phyloP scores from a whole-genome alignment of 2,888 invertebrate species.

The Phaedon cochleariae region DNA sequence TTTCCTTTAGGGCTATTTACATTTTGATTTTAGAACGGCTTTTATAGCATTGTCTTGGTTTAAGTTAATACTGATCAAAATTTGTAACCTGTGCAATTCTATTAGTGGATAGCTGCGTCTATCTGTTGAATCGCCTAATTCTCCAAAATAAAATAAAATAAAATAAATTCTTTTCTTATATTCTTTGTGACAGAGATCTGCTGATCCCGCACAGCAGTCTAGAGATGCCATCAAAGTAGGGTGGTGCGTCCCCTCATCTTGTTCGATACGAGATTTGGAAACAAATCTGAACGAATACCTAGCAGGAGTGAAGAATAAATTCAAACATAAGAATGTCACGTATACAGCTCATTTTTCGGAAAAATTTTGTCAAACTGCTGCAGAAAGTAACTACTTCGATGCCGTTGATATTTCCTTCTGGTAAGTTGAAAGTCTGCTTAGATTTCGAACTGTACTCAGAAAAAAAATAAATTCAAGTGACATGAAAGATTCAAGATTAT shows the following conservation, averaged over 20 bases:
- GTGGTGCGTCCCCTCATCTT: slow-evolving; percentile 59
- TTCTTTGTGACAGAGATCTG: slow-evolving; percentile 50
- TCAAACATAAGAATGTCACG: slow-evolving; percentile 51
- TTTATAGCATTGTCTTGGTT: no score
- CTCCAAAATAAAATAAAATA: no score
- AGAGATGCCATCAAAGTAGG: slow-evolving; percentile 55
- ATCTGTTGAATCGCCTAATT: no score
- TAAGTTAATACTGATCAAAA: no score
- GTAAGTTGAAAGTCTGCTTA: slow-evolving; percentile 44
- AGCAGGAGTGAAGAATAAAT: slow-evolving; percentile 50
- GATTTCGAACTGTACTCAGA: no score
- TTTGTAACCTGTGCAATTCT: no score
- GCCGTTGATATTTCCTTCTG: slow-evolving; percentile 57
- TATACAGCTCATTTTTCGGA: slow-evolving; percentile 44
- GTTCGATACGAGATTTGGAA: slow-evolving; percentile 53
- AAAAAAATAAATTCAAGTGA: no score
- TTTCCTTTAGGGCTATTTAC: no score
- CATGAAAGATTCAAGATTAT: no score
- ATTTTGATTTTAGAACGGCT: no score
- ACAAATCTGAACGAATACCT: slow-evolving; percentile 51
- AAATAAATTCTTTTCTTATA: no score
- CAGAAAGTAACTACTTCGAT: slow-evolving; percentile 49
- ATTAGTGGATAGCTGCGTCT: no score
- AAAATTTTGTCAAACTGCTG: slow-evolving; percentile 53
- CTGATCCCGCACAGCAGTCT: slow-evolving; percentile 54